Evolutionary conservation across 1,140 invertebrate genomes (phyloP).

Genomic region (Maconellicoccus hirsutus): DNA sequence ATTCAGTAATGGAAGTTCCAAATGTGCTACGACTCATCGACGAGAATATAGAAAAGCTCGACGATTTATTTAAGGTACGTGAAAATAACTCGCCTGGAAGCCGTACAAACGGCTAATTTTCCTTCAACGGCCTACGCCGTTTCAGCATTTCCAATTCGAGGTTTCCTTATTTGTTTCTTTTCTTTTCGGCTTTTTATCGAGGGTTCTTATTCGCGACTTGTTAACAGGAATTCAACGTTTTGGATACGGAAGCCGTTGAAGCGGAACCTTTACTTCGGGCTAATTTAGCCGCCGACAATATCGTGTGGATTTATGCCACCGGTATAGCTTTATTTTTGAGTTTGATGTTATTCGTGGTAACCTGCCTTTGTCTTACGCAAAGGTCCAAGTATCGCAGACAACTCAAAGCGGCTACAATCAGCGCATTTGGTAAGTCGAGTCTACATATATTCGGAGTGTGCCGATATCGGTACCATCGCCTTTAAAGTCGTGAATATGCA

Average conservation of each 20-base stretch:
- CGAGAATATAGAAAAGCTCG: slow-evolving; percentile 78
- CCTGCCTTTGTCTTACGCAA: slow-evolving; percentile 70
- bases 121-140: too few species aligned
- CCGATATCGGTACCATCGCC: too few species aligned
- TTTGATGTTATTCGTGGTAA: slow-evolving; percentile 59
- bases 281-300: slow-evolving; percentile 42
- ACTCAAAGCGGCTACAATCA: slow-evolving; percentile 85
- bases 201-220: slow-evolving; percentile 23
- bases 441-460: too few species aligned
- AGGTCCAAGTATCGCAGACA: slow-evolving; percentile 68
- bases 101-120: too few species aligned
- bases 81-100: too few species aligned
- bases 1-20: slow-evolving; percentile 79
- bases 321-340: slow-evolving; percentile 66
- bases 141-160: slow-evolving; percentile 27
- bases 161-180: slow-evolving; percentile 26
- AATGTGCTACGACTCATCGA: slow-evolving; percentile 76
- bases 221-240: slow-evolving; percentile 70
- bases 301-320: slow-evolving; percentile 57
- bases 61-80: slow-evolving; percentile 69
- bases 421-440: slow-evolving; percentile 69
- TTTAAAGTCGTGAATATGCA: too few species aligned
- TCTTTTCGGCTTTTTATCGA: slow-evolving; percentile 25
- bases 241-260: slow-evolving; percentile 75
- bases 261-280: slow-evolving; percentile 39